Conservation (phyloP, 30 jellyfish, hydroid and myxozoan species). For the Pseudorhiza aurosa region DNA sequence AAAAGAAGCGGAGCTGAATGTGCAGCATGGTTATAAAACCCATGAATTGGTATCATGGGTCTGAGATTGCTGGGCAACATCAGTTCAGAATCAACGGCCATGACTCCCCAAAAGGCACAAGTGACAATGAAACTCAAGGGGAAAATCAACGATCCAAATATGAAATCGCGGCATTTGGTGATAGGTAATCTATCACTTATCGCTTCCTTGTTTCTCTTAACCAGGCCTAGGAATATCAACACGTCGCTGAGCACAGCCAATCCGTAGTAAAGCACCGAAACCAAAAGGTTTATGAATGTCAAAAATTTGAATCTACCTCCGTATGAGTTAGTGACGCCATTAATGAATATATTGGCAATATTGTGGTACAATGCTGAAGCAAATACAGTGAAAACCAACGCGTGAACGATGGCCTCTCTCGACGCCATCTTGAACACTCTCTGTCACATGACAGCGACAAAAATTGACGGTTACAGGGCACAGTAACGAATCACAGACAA, state of each 20-base stretch:
- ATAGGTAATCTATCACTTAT: not conserved
- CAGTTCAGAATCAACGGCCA: conserved; percentile 63
- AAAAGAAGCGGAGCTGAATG: conserved; percentile 61
- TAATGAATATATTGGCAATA: conserved; percentile 44
- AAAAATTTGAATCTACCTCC: conserved; percentile 80
- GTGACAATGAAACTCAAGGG: conserved; percentile 55
- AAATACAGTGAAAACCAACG: not conserved
- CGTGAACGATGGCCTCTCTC: not conserved
- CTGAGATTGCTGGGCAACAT: conserved; percentile 64
- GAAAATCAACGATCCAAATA: conserved; percentile 52
- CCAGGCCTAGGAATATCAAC: not conserved
- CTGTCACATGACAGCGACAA: not conserved
- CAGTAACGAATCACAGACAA: no score
- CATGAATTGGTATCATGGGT: conserved; percentile 65
- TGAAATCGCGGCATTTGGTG: conserved; percentile 34
- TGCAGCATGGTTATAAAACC: conserved; percentile 68
- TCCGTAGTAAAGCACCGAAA: conserved; percentile 49
- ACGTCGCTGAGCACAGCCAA: conserved; percentile 26
- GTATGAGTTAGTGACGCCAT: conserved; percentile 64
- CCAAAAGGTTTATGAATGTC: conserved; percentile 44
- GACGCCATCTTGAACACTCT: not conserved
- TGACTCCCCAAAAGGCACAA: conserved; percentile 66
- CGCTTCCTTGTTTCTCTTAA: not conserved
- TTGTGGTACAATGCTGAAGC: conserved; percentile 38
- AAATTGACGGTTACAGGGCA: no score